Conservation (phyloP, 1,140 invertebrate species). For the Drosophila parabipectinata region DNA sequence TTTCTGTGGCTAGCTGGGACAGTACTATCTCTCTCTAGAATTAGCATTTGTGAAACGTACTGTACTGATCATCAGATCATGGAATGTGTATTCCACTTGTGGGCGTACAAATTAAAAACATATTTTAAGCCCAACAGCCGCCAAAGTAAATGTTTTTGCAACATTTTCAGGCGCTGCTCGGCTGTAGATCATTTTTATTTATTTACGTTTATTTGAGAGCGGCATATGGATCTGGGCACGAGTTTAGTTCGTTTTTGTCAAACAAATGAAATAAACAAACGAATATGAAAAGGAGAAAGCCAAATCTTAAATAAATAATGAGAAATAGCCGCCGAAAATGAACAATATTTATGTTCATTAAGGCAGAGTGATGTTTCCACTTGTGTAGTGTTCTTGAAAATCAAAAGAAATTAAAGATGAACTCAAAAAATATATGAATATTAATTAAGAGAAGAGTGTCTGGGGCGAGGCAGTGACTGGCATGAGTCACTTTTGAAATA, state of each 20-base stretch:
- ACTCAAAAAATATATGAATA: constrained; percentile 32
- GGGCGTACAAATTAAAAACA: constrained; percentile 3
- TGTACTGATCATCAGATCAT: neutral
- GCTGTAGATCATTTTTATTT: constrained; percentile 33
- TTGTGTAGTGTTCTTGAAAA: constrained; percentile 48
- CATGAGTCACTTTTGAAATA: constrained; percentile 30
- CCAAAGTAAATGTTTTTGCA: constrained; percentile 31
- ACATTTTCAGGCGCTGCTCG: neutral
- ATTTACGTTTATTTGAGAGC: constrained; percentile 19
- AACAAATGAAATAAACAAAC: constrained; percentile 47
- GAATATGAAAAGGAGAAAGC: constrained; percentile 4
- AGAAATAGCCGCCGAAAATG: constrained; percentile 20
- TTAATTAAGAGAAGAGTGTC: constrained; percentile 46
- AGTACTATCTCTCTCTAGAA: too few relatives aligned
- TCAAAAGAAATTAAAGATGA: constrained; percentile 28
- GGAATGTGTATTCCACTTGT: constrained; percentile 23
- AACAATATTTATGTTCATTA: constrained; percentile 53
- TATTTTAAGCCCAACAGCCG: constrained; percentile 10
- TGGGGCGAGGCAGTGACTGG: constrained; percentile 52
- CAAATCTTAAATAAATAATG: neutral
- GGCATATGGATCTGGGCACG: constrained; percentile 8
- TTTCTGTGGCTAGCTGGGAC: neutral
- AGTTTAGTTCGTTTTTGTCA: constrained; percentile 37
- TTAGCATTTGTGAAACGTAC: constrained; percentile 2
- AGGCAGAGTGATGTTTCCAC: constrained; percentile 36